Percentiles rank a stretch among this genome's conserved stretches.
Evolutionary conservation across 2,888 invertebrate species (phyloP).

Genomic region (Apotomis capreana): DNA sequence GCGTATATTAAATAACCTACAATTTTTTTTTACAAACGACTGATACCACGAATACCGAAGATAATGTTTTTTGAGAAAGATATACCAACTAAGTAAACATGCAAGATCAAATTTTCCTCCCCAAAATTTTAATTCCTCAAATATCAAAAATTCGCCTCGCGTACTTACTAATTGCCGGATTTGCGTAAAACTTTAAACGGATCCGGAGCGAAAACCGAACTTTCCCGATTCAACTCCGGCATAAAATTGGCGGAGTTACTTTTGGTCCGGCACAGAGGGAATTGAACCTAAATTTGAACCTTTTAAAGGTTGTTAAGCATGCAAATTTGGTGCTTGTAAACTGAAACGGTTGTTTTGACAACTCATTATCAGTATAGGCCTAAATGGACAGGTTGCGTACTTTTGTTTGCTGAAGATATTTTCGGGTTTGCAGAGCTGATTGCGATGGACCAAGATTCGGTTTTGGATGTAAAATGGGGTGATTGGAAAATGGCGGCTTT

Average conservation of each 20-base stretch:
- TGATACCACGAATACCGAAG: too few species aligned
- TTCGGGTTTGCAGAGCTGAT: constrained; percentile 76
- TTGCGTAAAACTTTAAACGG: constrained; percentile 75
- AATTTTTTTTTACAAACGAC: too few species aligned
- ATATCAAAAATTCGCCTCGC: constrained; percentile 49
- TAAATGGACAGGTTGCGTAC: constrained; percentile 70
- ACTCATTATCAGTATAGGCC: constrained; percentile 77
- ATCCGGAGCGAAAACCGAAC: constrained; percentile 71
- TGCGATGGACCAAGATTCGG: constrained; percentile 63
- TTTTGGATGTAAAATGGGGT: constrained; percentile 59
- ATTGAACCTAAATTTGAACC: constrained; percentile 50
- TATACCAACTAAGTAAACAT: neutral
- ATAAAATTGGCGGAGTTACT: constrained; percentile 64
- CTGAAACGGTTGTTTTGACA: constrained; percentile 77
- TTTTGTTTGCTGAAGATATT: constrained; percentile 75
- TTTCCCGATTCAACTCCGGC: constrained; percentile 79
- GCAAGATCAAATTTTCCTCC: constrained; percentile 25
- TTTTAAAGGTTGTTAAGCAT: constrained; percentile 48
- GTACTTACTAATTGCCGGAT: constrained; percentile 72
- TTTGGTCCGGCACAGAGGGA: constrained; percentile 45
- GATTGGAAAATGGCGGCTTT: neutral
- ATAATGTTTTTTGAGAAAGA: neutral
- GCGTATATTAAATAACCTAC: too few species aligned
- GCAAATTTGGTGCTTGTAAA: constrained; percentile 48
- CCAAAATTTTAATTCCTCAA: constrained; percentile 46